Evolutionary conservation across 1,140 invertebrate genomes (phyloP).

Genomic region (Euwallacea similis): DNA sequence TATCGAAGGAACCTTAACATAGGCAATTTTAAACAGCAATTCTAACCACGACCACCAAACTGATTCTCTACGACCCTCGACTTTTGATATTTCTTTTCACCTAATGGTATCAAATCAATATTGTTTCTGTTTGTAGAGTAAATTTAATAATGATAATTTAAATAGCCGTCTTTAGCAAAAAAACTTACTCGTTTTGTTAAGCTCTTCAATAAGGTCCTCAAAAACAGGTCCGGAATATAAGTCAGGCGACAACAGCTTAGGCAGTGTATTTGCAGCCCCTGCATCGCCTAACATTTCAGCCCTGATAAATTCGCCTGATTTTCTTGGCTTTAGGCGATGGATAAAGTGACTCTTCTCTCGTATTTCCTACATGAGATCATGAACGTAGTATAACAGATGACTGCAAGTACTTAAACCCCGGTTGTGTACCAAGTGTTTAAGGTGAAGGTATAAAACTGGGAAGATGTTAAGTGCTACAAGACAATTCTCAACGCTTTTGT

Average conservation of each 20-base stretch:
- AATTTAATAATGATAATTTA: too few species aligned
- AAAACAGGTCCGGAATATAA: conserved; percentile 58
- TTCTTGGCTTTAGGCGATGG: conserved; percentile 35
- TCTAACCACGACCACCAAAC: too few species aligned
- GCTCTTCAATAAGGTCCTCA: conserved; percentile 59
- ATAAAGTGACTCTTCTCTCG: conserved; percentile 29
- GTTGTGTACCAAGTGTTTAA: background rate
- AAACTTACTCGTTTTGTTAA: conserved; percentile 44
- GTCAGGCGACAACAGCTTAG: too few species aligned
- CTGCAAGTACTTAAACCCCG: background rate
- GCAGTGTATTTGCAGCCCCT: conserved; percentile 43
- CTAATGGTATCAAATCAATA: too few species aligned
- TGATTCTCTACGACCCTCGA: too few species aligned
- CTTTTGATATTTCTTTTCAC: too few species aligned
- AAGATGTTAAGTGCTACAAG: too few species aligned
- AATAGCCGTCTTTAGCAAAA: background rate
- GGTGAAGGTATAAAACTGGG: too few species aligned
- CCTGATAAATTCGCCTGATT: conserved; percentile 43
- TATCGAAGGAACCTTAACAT: too few species aligned
- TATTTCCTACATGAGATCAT: conserved; percentile 14
- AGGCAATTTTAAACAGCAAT: too few species aligned
- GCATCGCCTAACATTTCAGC: conserved; percentile 33
- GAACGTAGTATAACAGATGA: background rate
- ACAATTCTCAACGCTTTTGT: too few species aligned
- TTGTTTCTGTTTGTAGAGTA: too few species aligned